phyloP scores from a whole-genome alignment of 2,113 vertebrate genomes.

The Triplophysa siluroides region DNA sequence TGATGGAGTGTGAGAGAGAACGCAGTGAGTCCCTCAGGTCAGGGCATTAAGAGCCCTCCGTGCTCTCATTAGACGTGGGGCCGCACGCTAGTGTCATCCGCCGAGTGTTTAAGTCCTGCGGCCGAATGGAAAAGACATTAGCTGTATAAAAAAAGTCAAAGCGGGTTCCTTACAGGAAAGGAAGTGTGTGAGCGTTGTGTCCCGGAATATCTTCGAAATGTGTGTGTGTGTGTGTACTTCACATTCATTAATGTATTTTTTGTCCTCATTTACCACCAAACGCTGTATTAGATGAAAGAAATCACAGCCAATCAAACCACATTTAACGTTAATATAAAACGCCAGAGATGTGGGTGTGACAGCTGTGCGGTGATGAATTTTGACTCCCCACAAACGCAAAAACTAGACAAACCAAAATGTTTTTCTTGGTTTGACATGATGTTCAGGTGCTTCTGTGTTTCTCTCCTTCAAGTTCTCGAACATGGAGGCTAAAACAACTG shows the following conservation, averaged over 20 bases:
- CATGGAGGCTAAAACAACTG: conserved; percentile 31
- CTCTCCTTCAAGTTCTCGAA: neutral
- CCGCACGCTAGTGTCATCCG: neutral
- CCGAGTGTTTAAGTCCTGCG: neutral
- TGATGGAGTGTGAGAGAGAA: conserved; percentile 1
- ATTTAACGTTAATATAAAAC: too few species aligned
- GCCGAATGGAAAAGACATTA: conserved; percentile 32
- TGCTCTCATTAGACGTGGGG: neutral
- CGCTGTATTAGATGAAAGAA: too few species aligned
- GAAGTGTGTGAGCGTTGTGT: neutral
- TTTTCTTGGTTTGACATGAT: too few species aligned
- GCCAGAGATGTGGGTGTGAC: too few species aligned
- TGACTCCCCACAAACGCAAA: too few species aligned
- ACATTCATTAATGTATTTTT: too few species aligned
- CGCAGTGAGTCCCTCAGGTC: neutral
- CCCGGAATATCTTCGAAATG: neutral
- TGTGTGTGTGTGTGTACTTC: too few species aligned
- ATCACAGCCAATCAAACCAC: too few species aligned
- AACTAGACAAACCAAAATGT: too few species aligned
- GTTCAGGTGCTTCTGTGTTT: neutral
- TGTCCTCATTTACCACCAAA: too few species aligned
- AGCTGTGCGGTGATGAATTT: too few species aligned
- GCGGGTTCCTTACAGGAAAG: neutral
- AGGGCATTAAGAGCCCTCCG: conserved; percentile 8
- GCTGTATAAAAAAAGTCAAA: neutral